Evolutionary conservation across 2,888 invertebrate genomes (phyloP).

Genomic region (Ichneumoninae sp.): DNA sequence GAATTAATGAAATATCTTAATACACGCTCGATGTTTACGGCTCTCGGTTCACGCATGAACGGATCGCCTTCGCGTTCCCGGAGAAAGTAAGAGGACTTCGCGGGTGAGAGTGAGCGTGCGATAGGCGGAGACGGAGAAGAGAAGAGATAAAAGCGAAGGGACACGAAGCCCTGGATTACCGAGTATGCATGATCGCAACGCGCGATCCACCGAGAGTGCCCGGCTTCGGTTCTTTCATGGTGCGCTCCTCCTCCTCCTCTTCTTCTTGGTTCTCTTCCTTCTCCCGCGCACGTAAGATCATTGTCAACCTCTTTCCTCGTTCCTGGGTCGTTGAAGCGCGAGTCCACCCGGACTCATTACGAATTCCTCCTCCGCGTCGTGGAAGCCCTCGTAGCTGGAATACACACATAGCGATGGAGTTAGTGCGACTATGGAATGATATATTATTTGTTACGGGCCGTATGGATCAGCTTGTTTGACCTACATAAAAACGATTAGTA

Average conservation of each 20-base stretch:
- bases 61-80: constrained; percentile 34
- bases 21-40: background rate
- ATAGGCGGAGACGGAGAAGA: constrained; percentile 10
- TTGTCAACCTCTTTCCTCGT: constrained; percentile 31
- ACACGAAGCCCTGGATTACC: constrained; percentile 22
- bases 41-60: constrained; percentile 54
- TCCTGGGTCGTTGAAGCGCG: constrained; percentile 11
- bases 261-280: constrained; percentile 13
- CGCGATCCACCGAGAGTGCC: constrained; percentile 22
- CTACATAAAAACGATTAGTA: constrained; percentile 7
- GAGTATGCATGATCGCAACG: constrained; percentile 32
- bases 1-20: constrained; percentile 49
- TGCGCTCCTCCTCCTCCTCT: background rate
- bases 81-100: constrained; percentile 54
- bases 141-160: constrained; percentile 43
- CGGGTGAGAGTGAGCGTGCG: constrained; percentile 35
- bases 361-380: constrained; percentile 39
- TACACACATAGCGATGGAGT: background rate
- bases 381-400: constrained; percentile 5
- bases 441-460: constrained; percentile 10
- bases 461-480: constrained; percentile 2
- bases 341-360: constrained; percentile 33
- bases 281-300: constrained; percentile 18
- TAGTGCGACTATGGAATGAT: constrained; percentile 11
- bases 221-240: constrained; percentile 18